phyloP scores from a whole-genome alignment of 2,888 invertebrate species.

The Cantharis flavilabris region DNA sequence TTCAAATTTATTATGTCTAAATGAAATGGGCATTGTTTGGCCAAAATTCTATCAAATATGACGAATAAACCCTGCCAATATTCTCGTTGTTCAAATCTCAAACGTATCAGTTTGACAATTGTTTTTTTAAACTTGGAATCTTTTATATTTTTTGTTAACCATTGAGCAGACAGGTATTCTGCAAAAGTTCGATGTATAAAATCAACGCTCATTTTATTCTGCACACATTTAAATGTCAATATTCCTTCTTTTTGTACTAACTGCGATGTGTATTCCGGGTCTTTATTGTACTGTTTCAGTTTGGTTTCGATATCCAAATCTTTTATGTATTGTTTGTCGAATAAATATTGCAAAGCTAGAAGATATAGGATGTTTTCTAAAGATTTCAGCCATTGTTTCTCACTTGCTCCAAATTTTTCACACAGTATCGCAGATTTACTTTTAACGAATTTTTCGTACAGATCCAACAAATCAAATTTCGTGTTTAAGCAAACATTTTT shows the following conservation, averaged over 20 bases:
- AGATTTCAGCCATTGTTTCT: not conserved
- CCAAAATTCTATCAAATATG: not conserved
- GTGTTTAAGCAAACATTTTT: not conserved
- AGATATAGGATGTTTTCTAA: not conserved
- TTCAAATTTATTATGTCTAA: not conserved
- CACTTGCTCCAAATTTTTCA: not conserved
- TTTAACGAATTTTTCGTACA: constrained; percentile 6
- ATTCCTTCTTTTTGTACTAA: not conserved
- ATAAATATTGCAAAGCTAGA: not conserved
- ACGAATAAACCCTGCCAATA: not conserved
- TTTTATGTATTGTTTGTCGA: not conserved
- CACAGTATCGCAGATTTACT: not conserved
- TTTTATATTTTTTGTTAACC: not conserved
- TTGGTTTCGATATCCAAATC: not conserved
- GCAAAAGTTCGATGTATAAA: not conserved
- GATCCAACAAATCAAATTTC: not conserved
- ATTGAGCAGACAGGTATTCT: not conserved
- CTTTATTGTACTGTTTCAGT: not conserved
- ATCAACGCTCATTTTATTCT: not conserved
- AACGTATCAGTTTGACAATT: not conserved
- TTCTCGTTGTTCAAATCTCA: not conserved
- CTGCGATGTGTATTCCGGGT: not conserved
- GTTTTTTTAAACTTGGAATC: not conserved
- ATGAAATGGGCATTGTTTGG: not conserved
- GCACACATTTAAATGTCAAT: not conserved